Conservation (phyloP, 2,797 vertebrate genomes). For the Gallirallus australis region DNA sequence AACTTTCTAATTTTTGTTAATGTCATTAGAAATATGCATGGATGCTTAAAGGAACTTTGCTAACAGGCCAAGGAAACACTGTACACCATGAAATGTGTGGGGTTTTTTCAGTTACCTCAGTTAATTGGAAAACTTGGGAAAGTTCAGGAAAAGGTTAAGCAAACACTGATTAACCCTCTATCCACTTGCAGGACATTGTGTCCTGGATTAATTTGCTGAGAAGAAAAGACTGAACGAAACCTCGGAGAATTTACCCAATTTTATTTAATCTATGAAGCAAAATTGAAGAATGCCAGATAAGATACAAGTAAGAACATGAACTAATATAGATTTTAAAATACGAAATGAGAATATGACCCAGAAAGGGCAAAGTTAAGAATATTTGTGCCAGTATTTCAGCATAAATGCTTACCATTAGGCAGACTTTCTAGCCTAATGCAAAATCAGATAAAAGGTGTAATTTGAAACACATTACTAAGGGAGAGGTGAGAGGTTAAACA, state of each 20-base stretch:
- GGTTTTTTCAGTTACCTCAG: constrained; percentile 25
- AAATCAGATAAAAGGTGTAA: constrained; percentile 52
- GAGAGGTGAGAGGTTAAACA: constrained; percentile 17
- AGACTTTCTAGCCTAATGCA: not conserved
- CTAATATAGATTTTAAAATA: constrained; percentile 27
- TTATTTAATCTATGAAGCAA: constrained; percentile 20
- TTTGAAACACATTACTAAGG: constrained; percentile 5
- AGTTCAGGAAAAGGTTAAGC: constrained; percentile 83
- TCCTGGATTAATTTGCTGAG: constrained; percentile 54
- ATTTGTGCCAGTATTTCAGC: not conserved
- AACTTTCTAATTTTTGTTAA: not conserved
- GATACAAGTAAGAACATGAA: not conserved
- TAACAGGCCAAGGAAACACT: not conserved
- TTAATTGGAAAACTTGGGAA: constrained; percentile 82
- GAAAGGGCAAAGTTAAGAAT: constrained; percentile 4
- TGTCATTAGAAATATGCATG: not conserved
- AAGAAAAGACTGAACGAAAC: constrained; percentile 48
- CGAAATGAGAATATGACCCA: not conserved
- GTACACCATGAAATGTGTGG: not conserved
- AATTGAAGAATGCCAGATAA: constrained; percentile 30
- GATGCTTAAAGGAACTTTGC: not conserved
- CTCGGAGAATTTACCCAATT: constrained; percentile 42
- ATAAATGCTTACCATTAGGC: not conserved
- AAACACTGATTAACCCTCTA: constrained; percentile 79
- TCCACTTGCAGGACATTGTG: not conserved